These are phyloP conservation scores for Pomacea maculata DNA, from an alignment of 1,140 invertebrate genomes.

Conservation along the genomic window DNA sequence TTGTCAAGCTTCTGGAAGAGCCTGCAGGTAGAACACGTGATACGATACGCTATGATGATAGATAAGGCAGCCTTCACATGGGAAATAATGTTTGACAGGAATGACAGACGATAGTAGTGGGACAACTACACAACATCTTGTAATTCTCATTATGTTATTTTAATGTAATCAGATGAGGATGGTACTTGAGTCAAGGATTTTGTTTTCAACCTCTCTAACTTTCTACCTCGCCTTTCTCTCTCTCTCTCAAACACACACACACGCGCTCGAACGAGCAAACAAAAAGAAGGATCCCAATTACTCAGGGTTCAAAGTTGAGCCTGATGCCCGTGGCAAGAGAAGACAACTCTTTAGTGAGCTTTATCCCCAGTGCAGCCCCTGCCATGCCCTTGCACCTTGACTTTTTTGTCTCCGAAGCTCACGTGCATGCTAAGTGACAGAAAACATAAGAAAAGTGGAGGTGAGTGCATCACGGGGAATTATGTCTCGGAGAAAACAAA, in stretches of 20 bases:
- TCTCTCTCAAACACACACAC: not conserved
- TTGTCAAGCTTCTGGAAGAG: not conserved
- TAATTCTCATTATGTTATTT: not conserved
- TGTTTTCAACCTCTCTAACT: too few species aligned
- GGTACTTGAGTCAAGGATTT: not conserved
- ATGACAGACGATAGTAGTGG: too few species aligned
- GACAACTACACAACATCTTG: too few species aligned
- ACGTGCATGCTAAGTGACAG: not conserved
- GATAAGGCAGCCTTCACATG: too few species aligned
- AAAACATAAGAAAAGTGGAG: not conserved
- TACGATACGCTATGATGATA: too few species aligned
- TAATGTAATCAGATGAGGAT: not conserved
- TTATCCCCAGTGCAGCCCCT: not conserved
- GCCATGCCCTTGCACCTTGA: not conserved
- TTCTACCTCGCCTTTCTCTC: not conserved
- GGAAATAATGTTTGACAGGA: too few species aligned
- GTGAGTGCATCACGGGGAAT: too few species aligned
- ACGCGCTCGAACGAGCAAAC: not conserved
- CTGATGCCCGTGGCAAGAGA: too few species aligned
- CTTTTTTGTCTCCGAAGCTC: not conserved
- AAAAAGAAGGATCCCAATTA: not conserved
- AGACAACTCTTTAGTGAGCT: too few species aligned
- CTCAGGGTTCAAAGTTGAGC: not conserved
- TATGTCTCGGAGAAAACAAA: too few species aligned
- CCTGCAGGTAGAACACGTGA: not conserved